phyloP scores from a whole-genome alignment of 2,113 vertebrate species.

The Esox niger region DNA sequence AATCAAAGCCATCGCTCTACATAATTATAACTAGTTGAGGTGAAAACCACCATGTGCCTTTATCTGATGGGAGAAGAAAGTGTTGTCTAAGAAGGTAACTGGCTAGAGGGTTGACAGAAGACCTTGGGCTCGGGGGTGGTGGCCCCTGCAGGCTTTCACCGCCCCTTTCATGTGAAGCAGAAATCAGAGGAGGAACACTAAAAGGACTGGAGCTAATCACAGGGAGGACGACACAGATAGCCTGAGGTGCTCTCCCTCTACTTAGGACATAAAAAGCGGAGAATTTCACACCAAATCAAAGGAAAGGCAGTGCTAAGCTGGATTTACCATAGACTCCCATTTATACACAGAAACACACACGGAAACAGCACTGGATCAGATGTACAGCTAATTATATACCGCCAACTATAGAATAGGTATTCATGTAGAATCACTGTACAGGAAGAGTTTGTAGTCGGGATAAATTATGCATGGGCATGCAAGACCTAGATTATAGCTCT shows the following conservation, averaged over 20 bases:
- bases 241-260: slow-evolving; percentile 36
- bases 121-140: slow-evolving; percentile 1
- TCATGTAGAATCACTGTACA: too few relatives aligned
- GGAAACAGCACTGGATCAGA: slow-evolving; percentile 33
- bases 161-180: slow-evolving; percentile 40
- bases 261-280: slow-evolving; percentile 46
- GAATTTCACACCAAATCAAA: slow-evolving; percentile 24
- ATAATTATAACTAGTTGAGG: slow-evolving; percentile 8
- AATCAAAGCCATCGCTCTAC: slow-evolving; percentile 30
- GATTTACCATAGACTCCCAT: slow-evolving; percentile 27
- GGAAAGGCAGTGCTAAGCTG: slow-evolving; percentile 6
- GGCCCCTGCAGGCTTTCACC: slow-evolving; percentile 21
- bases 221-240: slow-evolving; percentile 37
- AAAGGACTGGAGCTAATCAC: slow-evolving; percentile 55
- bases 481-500: too few relatives aligned
- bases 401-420: too few relatives aligned
- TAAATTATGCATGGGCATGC: too few relatives aligned
- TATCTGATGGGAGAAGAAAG: neutral
- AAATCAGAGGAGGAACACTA: slow-evolving; percentile 51
- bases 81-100: neutral
- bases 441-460: too few relatives aligned
- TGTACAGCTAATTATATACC: neutral
- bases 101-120: neutral
- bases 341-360: too few relatives aligned
- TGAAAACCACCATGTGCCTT: neutral